These are phyloP conservation scores for Calidris pugnax DNA, from an alignment of 2,113 vertebrate species.

Conservation along the genomic window DNA sequence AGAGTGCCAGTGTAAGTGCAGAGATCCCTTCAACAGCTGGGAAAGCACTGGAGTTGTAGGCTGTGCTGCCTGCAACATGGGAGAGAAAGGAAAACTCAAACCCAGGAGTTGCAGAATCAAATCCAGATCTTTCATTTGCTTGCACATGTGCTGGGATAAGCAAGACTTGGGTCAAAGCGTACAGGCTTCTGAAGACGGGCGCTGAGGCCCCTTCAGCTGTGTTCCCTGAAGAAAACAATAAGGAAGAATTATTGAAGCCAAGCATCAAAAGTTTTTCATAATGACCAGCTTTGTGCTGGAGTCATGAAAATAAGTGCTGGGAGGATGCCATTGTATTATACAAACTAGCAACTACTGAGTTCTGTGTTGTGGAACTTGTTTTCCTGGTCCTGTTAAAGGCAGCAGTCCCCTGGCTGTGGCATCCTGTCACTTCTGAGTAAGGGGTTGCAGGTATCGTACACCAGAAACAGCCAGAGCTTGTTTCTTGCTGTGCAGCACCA, in stretches of 20 bases:
- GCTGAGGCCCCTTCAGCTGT: neutral
- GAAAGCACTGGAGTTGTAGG: neutral
- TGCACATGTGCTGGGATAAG: neutral
- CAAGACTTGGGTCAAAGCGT: neutral
- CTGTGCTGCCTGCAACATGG: neutral
- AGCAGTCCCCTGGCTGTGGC: neutral
- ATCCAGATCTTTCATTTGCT: neutral
- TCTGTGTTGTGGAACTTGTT: neutral
- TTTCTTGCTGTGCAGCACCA: neutral
- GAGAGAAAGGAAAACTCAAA: neutral
- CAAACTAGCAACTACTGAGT: neutral
- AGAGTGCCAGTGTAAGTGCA: neutral
- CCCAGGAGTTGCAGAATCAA: neutral
- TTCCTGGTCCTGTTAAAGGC: neutral
- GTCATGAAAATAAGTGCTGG: neutral
- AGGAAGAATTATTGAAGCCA: neutral
- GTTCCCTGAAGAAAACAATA: neutral
- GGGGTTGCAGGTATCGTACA: rapidly evolving
- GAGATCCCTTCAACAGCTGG: neutral
- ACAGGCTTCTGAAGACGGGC: neutral
- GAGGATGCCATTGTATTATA: rapidly evolving
- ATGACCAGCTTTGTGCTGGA: neutral
- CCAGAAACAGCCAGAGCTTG: neutral
- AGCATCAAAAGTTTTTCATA: neutral
- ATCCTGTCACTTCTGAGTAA: neutral